Conservation (phyloP, 2,113 vertebrate species). For the Catharus fuscescens region DNA sequence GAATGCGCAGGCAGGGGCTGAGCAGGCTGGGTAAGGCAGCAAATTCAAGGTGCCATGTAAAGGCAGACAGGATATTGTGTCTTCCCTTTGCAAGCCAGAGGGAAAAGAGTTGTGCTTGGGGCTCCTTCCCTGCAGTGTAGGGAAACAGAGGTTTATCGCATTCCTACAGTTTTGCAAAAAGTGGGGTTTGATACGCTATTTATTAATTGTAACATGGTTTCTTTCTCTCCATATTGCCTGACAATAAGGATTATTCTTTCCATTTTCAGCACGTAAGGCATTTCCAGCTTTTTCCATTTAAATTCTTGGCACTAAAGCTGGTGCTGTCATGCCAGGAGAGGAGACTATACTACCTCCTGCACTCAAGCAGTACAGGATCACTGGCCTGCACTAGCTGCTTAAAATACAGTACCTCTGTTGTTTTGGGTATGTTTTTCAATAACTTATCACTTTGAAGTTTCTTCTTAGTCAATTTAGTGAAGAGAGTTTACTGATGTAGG, state of each 20-base stretch:
- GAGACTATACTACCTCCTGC: neutral
- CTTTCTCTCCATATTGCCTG: neutral
- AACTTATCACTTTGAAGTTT: neutral
- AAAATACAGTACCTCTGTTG: neutral
- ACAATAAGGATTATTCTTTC: neutral
- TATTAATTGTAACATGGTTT: neutral
- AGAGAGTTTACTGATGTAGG: neutral
- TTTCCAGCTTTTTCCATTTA: neutral
- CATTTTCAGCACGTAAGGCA: neutral
- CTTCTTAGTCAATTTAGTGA: neutral
- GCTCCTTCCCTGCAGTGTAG: neutral
- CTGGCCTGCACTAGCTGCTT: neutral
- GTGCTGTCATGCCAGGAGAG: neutral
- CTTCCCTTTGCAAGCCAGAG: neutral
- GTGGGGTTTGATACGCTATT: neutral
- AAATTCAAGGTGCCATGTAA: rapidly evolving
- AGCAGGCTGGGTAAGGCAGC: neutral
- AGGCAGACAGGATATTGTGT: neutral
- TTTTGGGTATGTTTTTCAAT: neutral
- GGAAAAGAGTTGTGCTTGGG: neutral
- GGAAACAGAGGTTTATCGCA: neutral
- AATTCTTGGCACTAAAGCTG: neutral
- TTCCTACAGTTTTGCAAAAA: neutral
- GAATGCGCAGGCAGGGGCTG: rapidly evolving
- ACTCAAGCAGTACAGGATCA: neutral